phyloP scores from a whole-genome alignment of 2,888 invertebrate genomes.

The Cenopis cana region DNA sequence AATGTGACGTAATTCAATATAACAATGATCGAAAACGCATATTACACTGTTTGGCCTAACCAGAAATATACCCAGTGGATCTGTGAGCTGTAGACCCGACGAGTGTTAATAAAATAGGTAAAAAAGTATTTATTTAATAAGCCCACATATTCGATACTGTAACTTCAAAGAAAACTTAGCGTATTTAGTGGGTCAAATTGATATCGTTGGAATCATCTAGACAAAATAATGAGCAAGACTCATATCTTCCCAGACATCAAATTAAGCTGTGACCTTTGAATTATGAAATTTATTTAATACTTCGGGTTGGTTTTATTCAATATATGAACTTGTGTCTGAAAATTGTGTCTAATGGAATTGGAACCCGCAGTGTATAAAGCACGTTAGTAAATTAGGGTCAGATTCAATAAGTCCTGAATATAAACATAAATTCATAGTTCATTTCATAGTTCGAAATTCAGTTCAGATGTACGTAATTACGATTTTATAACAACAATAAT shows the following conservation, averaged over 20 bases:
- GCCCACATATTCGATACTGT: no score
- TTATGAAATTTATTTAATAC: background rate
- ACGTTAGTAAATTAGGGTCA: constrained; percentile 8
- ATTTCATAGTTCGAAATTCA: no score
- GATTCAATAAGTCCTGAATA: no score
- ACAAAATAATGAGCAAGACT: background rate
- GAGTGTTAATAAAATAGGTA: no score
- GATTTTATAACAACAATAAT: no score
- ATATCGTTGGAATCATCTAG: background rate
- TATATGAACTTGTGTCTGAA: background rate
- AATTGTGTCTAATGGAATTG: background rate
- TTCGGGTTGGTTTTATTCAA: background rate
- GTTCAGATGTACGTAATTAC: no score
- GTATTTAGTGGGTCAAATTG: background rate
- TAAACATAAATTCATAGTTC: no score
- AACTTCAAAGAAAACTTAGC: background rate
- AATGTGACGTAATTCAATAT: constrained; percentile 8
- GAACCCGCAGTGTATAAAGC: background rate
- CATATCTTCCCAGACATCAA: background rate
- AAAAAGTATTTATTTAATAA: no score
- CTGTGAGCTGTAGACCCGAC: no score
- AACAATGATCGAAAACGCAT: background rate
- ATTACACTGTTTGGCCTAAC: background rate
- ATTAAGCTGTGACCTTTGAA: background rate
- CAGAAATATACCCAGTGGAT: background rate